Conservation (phyloP, 2,797 vertebrate genomes). For the Sphenopsis melanotis region DNA sequence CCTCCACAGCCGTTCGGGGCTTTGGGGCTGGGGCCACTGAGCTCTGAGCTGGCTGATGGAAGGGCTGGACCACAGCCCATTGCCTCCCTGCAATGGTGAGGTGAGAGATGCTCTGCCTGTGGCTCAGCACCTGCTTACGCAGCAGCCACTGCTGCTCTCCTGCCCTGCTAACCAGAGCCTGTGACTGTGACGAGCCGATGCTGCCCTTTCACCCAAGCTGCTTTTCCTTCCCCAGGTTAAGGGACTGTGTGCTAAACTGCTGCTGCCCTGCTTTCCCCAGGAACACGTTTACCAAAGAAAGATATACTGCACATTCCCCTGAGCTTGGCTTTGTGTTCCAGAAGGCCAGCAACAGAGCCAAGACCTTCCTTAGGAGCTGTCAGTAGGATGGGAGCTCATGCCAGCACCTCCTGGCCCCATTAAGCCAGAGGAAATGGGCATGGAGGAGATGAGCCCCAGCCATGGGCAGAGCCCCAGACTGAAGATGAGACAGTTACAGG, state of each 20-base stretch:
- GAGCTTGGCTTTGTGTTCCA: not conserved
- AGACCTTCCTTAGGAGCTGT: not conserved
- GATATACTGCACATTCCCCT: not conserved
- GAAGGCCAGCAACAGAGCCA: not conserved
- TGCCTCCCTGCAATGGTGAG: not conserved
- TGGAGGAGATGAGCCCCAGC: not conserved
- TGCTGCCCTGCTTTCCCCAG: not conserved
- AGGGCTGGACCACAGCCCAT: not conserved
- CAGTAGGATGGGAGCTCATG: not conserved
- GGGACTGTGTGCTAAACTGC: not conserved
- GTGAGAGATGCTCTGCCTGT: not conserved
- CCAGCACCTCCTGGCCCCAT: not conserved
- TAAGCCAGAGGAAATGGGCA: not conserved
- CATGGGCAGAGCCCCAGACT: not conserved
- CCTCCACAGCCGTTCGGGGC: fast-evolving
- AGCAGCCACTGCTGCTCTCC: not conserved
- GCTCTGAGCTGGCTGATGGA: not conserved
- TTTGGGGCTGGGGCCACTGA: not conserved
- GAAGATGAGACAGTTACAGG: not conserved
- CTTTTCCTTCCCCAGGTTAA: not conserved
- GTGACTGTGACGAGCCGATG: fast-evolving
- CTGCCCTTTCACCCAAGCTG: not conserved
- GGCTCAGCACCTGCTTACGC: not conserved
- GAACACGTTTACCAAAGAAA: not conserved
- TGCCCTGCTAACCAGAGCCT: not conserved